Conservation (phyloP, 2,888 invertebrate species). For the Macroteleia sp. region DNA sequence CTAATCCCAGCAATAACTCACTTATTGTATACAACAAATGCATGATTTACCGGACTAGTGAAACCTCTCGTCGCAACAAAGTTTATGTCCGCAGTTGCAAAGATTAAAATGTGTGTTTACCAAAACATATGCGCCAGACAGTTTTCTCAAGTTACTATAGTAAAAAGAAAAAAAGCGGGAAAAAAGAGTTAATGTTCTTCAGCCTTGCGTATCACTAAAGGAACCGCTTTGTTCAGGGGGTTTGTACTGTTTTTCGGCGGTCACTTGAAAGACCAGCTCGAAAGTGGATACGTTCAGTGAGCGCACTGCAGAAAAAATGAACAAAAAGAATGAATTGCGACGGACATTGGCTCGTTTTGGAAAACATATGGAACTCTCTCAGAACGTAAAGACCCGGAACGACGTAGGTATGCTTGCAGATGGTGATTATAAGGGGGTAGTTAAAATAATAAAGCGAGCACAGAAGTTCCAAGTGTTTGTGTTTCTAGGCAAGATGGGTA, state of each 20-base stretch:
- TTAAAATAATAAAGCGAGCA: conserved; percentile 79
- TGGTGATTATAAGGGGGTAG: conserved; percentile 74
- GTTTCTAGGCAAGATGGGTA: conserved; percentile 74
- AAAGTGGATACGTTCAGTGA: conserved; percentile 21
- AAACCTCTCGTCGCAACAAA: too few species aligned
- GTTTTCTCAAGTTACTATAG: conserved; percentile 24
- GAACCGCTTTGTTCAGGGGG: conserved; percentile 42
- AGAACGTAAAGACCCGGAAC: conserved; percentile 52
- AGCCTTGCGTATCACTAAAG: too few species aligned
- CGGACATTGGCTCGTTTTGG: conserved; percentile 52
- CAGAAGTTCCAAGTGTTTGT: conserved; percentile 75
- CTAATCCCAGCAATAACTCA: too few species aligned
- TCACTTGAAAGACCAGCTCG: conserved; percentile 45
- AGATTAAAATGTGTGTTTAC: neutral
- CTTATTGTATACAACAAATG: too few species aligned
- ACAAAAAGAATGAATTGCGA: conserved; percentile 59
- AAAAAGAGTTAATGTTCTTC: too few species aligned
- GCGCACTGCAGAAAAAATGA: conserved; percentile 30
- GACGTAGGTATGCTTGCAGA: conserved; percentile 74
- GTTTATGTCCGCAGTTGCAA: too few species aligned
- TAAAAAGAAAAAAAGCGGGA: conserved; percentile 3
- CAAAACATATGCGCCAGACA: too few species aligned
- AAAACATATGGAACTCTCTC: conserved; percentile 57
- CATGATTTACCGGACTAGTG: too few species aligned
- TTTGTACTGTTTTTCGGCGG: conserved; percentile 34